Base-by-base conservation (phyloP, 1,140 invertebrate species). In the Acromyrmex echinatior region DNA sequence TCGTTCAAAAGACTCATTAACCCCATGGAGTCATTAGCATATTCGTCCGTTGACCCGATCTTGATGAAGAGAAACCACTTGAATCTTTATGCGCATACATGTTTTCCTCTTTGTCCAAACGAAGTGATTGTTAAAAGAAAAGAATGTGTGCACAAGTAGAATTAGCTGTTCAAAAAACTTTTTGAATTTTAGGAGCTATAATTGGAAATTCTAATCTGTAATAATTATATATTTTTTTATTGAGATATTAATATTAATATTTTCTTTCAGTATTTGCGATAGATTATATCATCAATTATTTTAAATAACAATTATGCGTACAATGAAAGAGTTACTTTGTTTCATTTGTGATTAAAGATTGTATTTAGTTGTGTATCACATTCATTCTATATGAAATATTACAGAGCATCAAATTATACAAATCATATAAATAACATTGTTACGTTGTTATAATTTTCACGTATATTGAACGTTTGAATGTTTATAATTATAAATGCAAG, bases 1-100 rank as follows among this genome's bases (percentile, higher is more conserved):
- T 63, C 87, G 74, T 74, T 87, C 51, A 51, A 77, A 88, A 85
- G 91, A 92, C 92, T 94, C 94, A 94, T 94, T 94, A 93, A 91
- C 87, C 79, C 63, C 60, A 58, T 56, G 51, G 53, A 90, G 76
- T 90, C 84, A 91, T 94, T 93, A 93, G 90, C 92, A 94, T 94
- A 91, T 91, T 85, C 87, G 91, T 92, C 21, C 89, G 78, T 91
- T 91, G 89, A 92, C 88, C 81, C 65, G 63, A 62, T 73, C 49
- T 58, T 49, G 77, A 31, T 58, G 63, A 89, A 87, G 86, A 78
- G 91, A 90, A 91, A 79, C 49, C 78, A 56, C 73, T 91, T 53
- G 84, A 90, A 92, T 92, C 87, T 91, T 88, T 91, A 92, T 92
- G 91, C 92, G 84, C 77, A 70, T 70, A 79, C 91, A 92, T 89